phyloP scores from a whole-genome alignment of 2,113 vertebrate species.

The Callopanchax toddi region DNA sequence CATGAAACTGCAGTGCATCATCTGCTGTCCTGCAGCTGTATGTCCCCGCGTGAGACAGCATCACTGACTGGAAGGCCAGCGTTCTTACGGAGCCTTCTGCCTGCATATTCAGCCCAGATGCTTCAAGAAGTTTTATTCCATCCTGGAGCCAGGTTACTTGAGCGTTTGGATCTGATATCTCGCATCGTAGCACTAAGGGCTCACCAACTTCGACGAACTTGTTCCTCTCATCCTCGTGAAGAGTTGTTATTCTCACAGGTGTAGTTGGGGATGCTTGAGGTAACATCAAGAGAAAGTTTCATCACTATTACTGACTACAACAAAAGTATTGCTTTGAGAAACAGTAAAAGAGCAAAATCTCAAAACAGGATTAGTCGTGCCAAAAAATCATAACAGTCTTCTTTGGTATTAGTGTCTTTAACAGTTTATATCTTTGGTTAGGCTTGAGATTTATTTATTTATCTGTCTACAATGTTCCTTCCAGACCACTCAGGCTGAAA shows the following conservation, averaged over 20 bases:
- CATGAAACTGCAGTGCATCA: slow-evolving; percentile 71
- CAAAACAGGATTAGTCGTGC: slow-evolving; percentile 68
- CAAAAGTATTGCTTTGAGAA: slow-evolving; percentile 32
- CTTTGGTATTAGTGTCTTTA: slow-evolving; percentile 57
- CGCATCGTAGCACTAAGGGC: slow-evolving; percentile 62
- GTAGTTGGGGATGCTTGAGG: slow-evolving; percentile 75
- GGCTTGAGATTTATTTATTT: slow-evolving; percentile 40
- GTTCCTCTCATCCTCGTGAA: slow-evolving; percentile 68
- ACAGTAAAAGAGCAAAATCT: slow-evolving; percentile 38
- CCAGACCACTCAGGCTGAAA: slow-evolving; percentile 48
- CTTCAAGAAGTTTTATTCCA: slow-evolving; percentile 59
- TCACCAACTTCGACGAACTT: slow-evolving; percentile 68
- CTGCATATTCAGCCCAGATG: slow-evolving; percentile 46
- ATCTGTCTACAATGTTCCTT: slow-evolving; percentile 26
- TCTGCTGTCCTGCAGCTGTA: slow-evolving; percentile 74
- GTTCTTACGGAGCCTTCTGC: slow-evolving; percentile 65
- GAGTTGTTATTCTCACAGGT: slow-evolving; percentile 69
- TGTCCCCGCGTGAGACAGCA: slow-evolving; percentile 64
- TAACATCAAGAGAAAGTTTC: slow-evolving; percentile 74
- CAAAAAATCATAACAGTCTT: slow-evolving; percentile 51
- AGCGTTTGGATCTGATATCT: slow-evolving; percentile 65
- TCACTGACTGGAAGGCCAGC: slow-evolving; percentile 59
- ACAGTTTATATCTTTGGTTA: slow-evolving; percentile 55
- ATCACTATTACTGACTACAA: slow-evolving; percentile 67
- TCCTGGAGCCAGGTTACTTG: slow-evolving; percentile 72